Base-by-base conservation (phyloP, 2,888 invertebrate genomes). In the Trissoscelio sp. region DNA sequence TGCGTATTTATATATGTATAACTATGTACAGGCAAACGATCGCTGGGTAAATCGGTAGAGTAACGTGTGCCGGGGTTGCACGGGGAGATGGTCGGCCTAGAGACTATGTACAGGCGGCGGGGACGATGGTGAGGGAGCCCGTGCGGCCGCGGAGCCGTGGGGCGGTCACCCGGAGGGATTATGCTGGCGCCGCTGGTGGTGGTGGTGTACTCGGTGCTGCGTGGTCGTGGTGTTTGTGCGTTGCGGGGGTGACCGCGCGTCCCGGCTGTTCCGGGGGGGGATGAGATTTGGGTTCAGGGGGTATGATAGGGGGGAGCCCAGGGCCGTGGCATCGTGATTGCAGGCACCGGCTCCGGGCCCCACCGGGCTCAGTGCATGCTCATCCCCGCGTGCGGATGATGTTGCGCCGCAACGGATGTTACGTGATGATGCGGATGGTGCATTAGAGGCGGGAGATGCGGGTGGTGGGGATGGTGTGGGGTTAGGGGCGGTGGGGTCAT, bases 291-390 rank as follows among this genome's bases (percentile, higher is more conserved):
- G 86, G 86, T 91, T 91, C 85, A 91, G 86, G 86, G 91, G 91
- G 89, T 91, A 91, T 89, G 91, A 87, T 89, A 91, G 73, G 89
- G 90, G 90, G 89, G 90, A 89, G 89, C 90, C 90, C 90, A 90
- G 91, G 89, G 91, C 89, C 89, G 91, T 87, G 89, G 91, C 88
- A 87, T 87, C 82, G 88, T 88, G 85, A 88, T 88, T 87, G 89
- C 88, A 89, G 88, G 88, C 87, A 88, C 89, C 89, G 90, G 88
- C 88, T 90, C 91, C 91, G 94, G 94, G 93, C 94, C 93, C 95
- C 95, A 93, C 94, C 95, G 94, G 94, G 95, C 95, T 95, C 95
- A 95, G 94, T 95, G 95, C 91, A 95, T 93, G 92, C 94, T 90
- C 91, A 91, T 91, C 88, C 90, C 91, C 88, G 92, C 89, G 92